Base-by-base conservation (phyloP, 92 coral and sea anemone genomes). In the Ricordea florida region DNA sequence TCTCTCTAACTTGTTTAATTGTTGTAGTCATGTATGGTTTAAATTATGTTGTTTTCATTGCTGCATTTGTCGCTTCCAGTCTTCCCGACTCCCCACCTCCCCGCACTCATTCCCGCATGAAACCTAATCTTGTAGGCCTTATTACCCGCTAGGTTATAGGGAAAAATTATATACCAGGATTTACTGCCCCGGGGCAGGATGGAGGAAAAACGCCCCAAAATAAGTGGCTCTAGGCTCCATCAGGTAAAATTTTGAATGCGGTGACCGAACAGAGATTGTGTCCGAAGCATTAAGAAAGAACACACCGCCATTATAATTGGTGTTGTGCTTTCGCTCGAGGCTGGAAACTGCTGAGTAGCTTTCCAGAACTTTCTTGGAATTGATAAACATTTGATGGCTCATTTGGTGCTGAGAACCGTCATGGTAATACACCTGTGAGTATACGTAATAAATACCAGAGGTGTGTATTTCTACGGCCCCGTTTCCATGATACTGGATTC, bases 371-470 rank as follows among this genome's bases (percentile, higher is more conserved):
- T 50, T 79, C 5, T 50, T 45, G 48, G 72, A 23, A 62, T 96
- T 93, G 49, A 96, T 71, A 50, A 77, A 89, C 64, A 92, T 76
- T 30, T 53, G 74, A 64, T 92, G 93, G 10, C 89, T 81, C 41
- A 84, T 88, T 29, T 68, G 84, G 36, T 44, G 47, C 35, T 81
- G 29, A 22, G 2, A 43, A 4, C 82, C 83, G 74, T 96, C 94
- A 32, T 82, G 80, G 69, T 96, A 96, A 62, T 51, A 89, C 96
- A 96, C 89, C 89, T 96, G 99, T 36, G 86, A 78, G 71, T 96
- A 96, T 26, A 96, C 74, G 59, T 47, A 83, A 79, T 96, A 96
- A 16, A 65, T 61, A 5, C 99, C 99, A 29, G 93, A 75, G 23
- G 49, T 67, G 2, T 66, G 72, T 50, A 92, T 77, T 8, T 57